A percentile compares a stretch with the other conserved stretches of the same genome.
phyloP scores from a whole-genome alignment of 1,140 invertebrate genomes.

The Drosophila hydei region DNA sequence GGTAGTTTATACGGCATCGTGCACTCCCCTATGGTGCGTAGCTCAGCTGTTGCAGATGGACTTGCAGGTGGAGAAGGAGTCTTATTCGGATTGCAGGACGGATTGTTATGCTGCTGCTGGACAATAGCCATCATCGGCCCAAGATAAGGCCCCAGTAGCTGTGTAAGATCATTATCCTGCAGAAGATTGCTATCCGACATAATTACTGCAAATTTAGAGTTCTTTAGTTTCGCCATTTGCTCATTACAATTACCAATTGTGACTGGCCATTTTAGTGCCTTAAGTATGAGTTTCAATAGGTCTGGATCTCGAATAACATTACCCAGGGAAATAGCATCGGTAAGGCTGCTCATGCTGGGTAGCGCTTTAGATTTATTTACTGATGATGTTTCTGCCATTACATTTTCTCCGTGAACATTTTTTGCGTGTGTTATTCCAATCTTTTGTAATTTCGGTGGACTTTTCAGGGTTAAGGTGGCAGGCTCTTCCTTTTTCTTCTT shows the following conservation, averaged over 20 bases:
- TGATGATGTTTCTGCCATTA: not conserved
- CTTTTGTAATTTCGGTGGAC: slow-evolving; percentile 35
- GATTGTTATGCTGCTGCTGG: slow-evolving; percentile 51
- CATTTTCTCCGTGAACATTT: slow-evolving; percentile 10
- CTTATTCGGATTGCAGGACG: not conserved
- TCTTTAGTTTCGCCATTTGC: slow-evolving; percentile 74
- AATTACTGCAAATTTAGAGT: slow-evolving; percentile 72
- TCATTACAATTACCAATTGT: slow-evolving; percentile 60
- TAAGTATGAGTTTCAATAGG: slow-evolving; percentile 77
- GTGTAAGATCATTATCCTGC: slow-evolving; percentile 80
- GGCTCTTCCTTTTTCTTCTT: slow-evolving; percentile 68
- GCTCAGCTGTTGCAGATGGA: slow-evolving; percentile 33
- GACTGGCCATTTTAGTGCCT: slow-evolving; percentile 79
- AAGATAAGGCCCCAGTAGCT: slow-evolving; percentile 74
- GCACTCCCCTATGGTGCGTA: slow-evolving; percentile 47
- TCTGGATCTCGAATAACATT: slow-evolving; percentile 76
- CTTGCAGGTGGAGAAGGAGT: slow-evolving; percentile 19
- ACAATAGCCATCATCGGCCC: slow-evolving; percentile 61
- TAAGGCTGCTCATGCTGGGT: slow-evolving; percentile 52
- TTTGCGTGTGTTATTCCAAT: slow-evolving; percentile 15
- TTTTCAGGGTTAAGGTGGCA: not conserved
- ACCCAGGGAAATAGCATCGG: slow-evolving; percentile 72
- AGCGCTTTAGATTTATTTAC: slow-evolving; percentile 20
- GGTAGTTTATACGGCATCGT: slow-evolving; percentile 79
- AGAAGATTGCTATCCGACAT: slow-evolving; percentile 78